Conservation (phyloP, 2,113 vertebrate genomes). For the Pipa parva region DNA sequence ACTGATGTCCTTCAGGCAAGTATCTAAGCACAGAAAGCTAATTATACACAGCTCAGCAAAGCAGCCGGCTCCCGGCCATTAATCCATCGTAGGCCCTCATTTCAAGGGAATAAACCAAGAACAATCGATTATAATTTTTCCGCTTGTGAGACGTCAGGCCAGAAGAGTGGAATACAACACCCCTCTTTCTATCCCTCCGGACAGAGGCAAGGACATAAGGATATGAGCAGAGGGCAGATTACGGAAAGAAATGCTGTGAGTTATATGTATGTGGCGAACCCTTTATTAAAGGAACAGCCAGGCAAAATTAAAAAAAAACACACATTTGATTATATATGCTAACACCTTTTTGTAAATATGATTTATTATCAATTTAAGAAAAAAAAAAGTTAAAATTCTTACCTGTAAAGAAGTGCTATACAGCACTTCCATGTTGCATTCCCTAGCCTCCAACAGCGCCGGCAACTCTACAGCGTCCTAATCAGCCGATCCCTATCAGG, state of each 20-base stretch:
- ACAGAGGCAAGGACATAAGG: constrained; percentile 14
- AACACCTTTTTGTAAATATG: too few species aligned
- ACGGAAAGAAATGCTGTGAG: neutral
- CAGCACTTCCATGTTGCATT: too few species aligned
- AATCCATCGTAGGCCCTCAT: constrained; percentile 26
- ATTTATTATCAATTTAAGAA: too few species aligned
- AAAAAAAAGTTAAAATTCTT: too few species aligned
- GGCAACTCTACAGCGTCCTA: too few species aligned
- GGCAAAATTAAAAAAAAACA: too few species aligned
- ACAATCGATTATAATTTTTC: constrained; percentile 38
- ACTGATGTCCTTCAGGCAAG: neutral
- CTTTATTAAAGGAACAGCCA: too few species aligned
- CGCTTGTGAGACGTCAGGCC: constrained; percentile 23
- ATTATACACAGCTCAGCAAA: constrained; percentile 17
- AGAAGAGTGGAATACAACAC: constrained; percentile 22
- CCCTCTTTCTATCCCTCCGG: constrained; percentile 21
- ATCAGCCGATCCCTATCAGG: too few species aligned
- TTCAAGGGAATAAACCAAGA: constrained; percentile 34
- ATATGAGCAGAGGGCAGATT: constrained; percentile 18
- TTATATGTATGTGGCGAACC: too few species aligned
- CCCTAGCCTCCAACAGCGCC: too few species aligned
- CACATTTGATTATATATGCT: too few species aligned
- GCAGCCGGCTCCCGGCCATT: constrained; percentile 19
- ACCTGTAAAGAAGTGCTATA: too few species aligned
- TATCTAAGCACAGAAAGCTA: neutral